Conservation (phyloP, 2,797 vertebrate species). For the Ctenochaetus hawaiiensis region DNA sequence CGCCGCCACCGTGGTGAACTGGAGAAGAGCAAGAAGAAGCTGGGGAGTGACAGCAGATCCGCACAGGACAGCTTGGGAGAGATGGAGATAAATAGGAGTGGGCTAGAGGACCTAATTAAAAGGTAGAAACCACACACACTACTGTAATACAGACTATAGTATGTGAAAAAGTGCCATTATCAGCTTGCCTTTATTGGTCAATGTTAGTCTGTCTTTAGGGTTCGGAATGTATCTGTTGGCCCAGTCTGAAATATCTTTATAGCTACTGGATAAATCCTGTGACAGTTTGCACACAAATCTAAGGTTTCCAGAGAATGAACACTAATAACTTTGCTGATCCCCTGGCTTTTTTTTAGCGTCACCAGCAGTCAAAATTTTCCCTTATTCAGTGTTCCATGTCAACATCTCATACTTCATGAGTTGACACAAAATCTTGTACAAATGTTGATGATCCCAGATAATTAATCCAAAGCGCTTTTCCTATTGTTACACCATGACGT, state of each 20-base stretch:
- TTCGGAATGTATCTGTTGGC: not conserved
- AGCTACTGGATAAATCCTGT: not conserved
- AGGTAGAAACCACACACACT: slow-evolving; percentile 63
- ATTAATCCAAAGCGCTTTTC: no score
- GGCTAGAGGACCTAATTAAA: slow-evolving; percentile 85
- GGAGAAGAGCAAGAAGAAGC: slow-evolving; percentile 81
- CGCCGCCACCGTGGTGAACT: slow-evolving; percentile 74
- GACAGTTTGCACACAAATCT: not conserved
- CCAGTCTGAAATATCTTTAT: not conserved
- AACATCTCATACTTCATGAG: not conserved
- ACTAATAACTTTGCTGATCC: not conserved
- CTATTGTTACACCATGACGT: no score
- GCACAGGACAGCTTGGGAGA: slow-evolving; percentile 79
- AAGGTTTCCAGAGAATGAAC: not conserved
- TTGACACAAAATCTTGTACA: no score
- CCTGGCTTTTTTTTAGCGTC: not conserved
- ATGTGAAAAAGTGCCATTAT: not conserved
- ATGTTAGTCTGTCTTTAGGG: not conserved
- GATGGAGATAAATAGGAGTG: slow-evolving; percentile 81
- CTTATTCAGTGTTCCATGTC: not conserved
- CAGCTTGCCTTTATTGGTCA: not conserved
- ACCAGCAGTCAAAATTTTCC: not conserved
- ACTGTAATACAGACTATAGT: not conserved
- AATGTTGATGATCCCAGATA: no score
- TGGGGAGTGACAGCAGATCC: slow-evolving; percentile 79